Percentiles rank a stretch among this genome's conserved stretches.
Evolutionary conservation across 2,797 vertebrate genomes (phyloP).

Genomic region (Meda fulgida): DNA sequence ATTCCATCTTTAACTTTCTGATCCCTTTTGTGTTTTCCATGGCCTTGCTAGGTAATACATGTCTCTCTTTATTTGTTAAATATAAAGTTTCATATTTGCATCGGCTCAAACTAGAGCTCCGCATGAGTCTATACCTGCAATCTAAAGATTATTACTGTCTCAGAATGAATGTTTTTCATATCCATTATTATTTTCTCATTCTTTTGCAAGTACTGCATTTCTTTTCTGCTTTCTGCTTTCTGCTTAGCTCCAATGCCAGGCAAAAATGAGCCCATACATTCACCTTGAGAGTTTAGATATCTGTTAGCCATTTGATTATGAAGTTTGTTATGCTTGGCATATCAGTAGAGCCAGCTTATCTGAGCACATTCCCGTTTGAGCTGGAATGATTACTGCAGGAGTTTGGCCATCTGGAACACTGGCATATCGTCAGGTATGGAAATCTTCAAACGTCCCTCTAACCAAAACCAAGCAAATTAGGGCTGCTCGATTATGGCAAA

Average conservation of each 20-base stretch:
- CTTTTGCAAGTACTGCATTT: slow-evolving; percentile 37
- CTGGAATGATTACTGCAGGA: slow-evolving; percentile 6
- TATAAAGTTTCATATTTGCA: slow-evolving; percentile 39
- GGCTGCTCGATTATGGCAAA: neutral
- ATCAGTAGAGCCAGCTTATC: slow-evolving; percentile 16
- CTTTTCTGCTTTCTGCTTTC: too few species aligned
- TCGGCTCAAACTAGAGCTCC: neutral
- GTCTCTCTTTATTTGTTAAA: slow-evolving; percentile 43
- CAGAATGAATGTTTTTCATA: slow-evolving; percentile 3
- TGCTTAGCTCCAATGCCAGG: neutral
- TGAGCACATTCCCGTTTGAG: slow-evolving; percentile 33
- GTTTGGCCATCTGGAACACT: neutral
- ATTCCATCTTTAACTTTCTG: slow-evolving; percentile 23
- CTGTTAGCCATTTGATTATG: slow-evolving; percentile 24
- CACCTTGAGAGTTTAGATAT: slow-evolving; percentile 13
- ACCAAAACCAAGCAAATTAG: neutral
- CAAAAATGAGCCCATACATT: neutral
- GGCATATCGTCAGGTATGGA: slow-evolving; percentile 10
- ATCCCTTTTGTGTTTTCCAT: slow-evolving; percentile 35
- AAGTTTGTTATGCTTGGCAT: slow-evolving; percentile 46
- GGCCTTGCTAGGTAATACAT: slow-evolving; percentile 28
- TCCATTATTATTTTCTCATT: slow-evolving; percentile 36
- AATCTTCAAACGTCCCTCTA: neutral
- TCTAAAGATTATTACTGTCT: slow-evolving; percentile 14
- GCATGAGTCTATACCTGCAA: slow-evolving; percentile 5